Conservation (phyloP, 2,888 invertebrate species). For the Tenthredo mesomela region DNA sequence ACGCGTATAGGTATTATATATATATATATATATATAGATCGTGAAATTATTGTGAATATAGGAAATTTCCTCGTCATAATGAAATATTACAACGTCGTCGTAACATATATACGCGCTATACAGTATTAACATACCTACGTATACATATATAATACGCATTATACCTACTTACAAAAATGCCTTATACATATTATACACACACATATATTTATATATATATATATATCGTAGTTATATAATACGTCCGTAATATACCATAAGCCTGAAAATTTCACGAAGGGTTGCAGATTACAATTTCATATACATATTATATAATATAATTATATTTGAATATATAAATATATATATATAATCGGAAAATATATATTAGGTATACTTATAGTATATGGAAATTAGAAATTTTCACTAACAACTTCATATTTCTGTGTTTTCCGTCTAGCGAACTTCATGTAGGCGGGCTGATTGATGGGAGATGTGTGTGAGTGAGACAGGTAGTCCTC, state of each 20-base stretch:
- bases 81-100: too few relatives aligned
- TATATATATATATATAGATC: too few relatives aligned
- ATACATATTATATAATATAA: background rate
- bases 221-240: too few relatives aligned
- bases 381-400: background rate
- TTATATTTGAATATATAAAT: background rate
- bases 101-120: too few relatives aligned
- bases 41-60: too few relatives aligned
- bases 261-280: background rate
- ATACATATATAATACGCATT: too few relatives aligned
- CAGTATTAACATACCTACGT: too few relatives aligned
- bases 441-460: conserved; percentile 76
- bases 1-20: too few relatives aligned
- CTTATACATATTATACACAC: too few relatives aligned
- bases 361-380: background rate
- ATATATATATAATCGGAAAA: background rate
- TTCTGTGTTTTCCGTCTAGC: conserved; percentile 75
- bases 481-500: conserved; percentile 76
- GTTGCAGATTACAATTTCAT: background rate
- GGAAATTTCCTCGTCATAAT: too few relatives aligned
- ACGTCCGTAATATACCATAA: background rate
- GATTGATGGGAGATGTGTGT: conserved; percentile 77
- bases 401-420: conserved; percentile 54
- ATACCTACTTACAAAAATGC: too few relatives aligned
- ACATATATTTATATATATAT: too few relatives aligned